Evolutionary conservation across 2,888 invertebrate genomes (phyloP), one percentile per base, ranked within the genome.

Genomic region (Dolichopus griseipennis): DNA sequence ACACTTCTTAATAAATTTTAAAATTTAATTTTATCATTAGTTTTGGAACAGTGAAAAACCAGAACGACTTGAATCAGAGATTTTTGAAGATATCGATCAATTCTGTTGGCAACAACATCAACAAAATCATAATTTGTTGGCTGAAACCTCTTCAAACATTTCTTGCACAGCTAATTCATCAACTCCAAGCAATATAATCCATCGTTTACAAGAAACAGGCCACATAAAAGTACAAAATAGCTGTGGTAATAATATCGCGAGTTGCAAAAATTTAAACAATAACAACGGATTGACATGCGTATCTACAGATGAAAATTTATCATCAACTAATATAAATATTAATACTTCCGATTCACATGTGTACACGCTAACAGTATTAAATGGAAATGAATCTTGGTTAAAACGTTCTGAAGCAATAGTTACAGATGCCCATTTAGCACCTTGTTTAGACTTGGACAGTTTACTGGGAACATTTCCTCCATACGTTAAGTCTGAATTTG

Each of bases 351-450:
- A 91, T 75, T 90, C 91, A 73, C 81, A 81, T 73, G 93, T 93
- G 77, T 93, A 93, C 80, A 93, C 93, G 69, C 83, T 93, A 72
- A 93, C 93, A 76, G 92, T 93, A 78, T 86, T 93, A 77, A 92
- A 93, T 81, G 90, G 90, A 74, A 83, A 89, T 76, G 84, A 85
- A 79, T 84, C 87, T 70, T 86, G 88, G 85, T 84, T 89, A 80
- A 85, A 90, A 83, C 84, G 89, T 75, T 88, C 89, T 75, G 83
- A 85, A 20, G 75, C 75, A 41, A 20, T 64, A 20, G 18, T 63
- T 27, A 63, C 63, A 7, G 74, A 74, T 64, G 82, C 82, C 18
- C 84, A 84, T 64, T 78, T 89, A 85, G 75, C 84, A 79, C 75
- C 80, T 78, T 72, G 87, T 82, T 71, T 92, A 74, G 92, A 93